Evolutionary conservation across 2,797 vertebrate genomes (phyloP), one percentile per base, ranked within the genome.

Genomic region (Furcifer pardalis): DNA sequence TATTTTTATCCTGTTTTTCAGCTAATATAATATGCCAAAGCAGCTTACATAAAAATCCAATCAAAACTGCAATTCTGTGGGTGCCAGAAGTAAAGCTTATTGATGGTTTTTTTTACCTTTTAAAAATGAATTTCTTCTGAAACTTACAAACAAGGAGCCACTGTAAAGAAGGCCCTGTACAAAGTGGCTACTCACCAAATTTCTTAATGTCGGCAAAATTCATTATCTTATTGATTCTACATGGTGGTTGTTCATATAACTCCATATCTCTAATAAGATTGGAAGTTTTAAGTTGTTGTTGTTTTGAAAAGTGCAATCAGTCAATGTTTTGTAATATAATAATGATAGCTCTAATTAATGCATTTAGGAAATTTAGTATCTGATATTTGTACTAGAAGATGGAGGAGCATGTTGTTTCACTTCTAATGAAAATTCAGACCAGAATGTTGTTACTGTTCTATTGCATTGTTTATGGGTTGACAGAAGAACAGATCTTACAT

Each of bases 11-110:
- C 2, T 75, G 10, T 5, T 68, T 66, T 81, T 85, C 37, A 66
- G 9, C 23, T n/a, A 76, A 27, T 21, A 66, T 49, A 49, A 30
- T 17, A 1, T 73, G 25, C 62, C 9, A 81, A 80, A 76, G 37
- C 30, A 81, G 7, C 27, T 85, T 71, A 81, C 5, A 71, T 77
- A 62, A 86, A 77, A 62, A 72, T 30, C 37, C 65, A 40, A 49
- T 63, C 62, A 46, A 77, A 68, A 25, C 15, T 25, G 65, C 63
- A 72, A 7, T 62, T 63, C 27, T 68, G 25, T 15, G 12, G 19
- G 17, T 46, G 32, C 52, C 72, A 49, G n/a, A 52, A 66, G 15
- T 49, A 65, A 52, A 21, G 30, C 52, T 49, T 35, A 44, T 32
- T 83, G 75, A 65, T 44, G 59, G 35, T 35, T 46, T 23, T 46